phyloP scores from a whole-genome alignment of 2,113 vertebrate genomes.

The Salvelinus namaycush region DNA sequence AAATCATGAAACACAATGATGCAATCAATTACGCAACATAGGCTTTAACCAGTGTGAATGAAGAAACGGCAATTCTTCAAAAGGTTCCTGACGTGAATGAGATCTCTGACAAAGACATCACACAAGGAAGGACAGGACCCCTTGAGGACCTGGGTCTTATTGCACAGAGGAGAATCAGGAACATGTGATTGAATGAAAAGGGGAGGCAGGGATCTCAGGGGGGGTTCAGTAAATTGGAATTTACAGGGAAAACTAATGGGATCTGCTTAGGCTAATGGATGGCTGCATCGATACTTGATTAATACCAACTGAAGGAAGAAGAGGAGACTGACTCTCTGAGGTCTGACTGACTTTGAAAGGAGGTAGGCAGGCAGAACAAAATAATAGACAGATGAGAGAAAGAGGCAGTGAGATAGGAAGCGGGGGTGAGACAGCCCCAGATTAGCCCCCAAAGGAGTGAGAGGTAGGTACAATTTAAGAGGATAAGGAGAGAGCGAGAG shows the following conservation, averaged over 20 bases:
- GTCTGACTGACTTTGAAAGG: not conserved
- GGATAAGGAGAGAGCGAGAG: not conserved
- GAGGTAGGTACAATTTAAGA: not conserved
- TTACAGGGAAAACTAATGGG: conserved; percentile 19
- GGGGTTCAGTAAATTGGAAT: conserved; percentile 17
- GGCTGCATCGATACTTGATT: conserved; percentile 16
- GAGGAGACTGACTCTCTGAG: not conserved
- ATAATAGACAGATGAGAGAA: not conserved
- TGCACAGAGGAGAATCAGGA: conserved; percentile 6
- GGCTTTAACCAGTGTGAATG: not conserved
- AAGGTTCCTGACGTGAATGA: not conserved
- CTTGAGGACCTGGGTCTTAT: not conserved
- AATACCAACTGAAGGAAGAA: conserved; percentile 5
- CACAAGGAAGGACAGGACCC: not conserved
- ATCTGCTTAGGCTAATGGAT: conserved; percentile 19
- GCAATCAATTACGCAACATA: too few relatives aligned
- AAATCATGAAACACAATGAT: too few relatives aligned
- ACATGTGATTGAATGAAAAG: not conserved
- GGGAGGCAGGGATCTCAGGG: not conserved
- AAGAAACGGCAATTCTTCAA: not conserved
- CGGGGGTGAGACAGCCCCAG: not conserved
- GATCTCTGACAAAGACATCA: not conserved
- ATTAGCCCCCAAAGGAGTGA: not conserved
- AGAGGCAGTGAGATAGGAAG: not conserved
- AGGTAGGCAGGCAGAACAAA: not conserved